Evolutionary conservation across 2,113 vertebrate species (phyloP).

Genomic region (Opisthocomus hoazin): DNA sequence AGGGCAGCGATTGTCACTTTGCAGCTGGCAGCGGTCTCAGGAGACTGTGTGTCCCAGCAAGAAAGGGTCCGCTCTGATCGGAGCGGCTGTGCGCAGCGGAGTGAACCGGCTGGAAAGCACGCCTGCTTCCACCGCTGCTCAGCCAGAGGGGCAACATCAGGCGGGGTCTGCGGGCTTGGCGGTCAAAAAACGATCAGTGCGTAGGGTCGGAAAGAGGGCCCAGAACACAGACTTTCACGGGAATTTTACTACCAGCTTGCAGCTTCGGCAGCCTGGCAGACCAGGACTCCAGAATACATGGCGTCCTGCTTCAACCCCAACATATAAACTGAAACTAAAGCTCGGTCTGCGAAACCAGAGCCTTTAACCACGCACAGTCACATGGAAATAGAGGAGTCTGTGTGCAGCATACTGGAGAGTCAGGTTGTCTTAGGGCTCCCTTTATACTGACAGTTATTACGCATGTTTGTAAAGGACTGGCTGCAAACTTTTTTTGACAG

Average conservation of each 20-base stretch:
- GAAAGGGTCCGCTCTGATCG: not conserved
- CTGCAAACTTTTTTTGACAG: not conserved
- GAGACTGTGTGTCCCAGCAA: not conserved
- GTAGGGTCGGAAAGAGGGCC: not conserved
- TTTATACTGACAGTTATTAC: not conserved
- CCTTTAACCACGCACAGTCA: not conserved
- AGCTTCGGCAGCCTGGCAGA: not conserved
- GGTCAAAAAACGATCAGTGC: too few species aligned
- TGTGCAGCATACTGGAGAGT: not conserved
- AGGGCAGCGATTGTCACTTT: not conserved
- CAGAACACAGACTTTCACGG: not conserved
- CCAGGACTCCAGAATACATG: not conserved
- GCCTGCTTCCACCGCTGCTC: not conserved
- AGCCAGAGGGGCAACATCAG: not conserved
- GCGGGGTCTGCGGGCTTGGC: rapidly evolving
- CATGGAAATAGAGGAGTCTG: too few species aligned
- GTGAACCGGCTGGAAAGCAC: not conserved
- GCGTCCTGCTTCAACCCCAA: not conserved
- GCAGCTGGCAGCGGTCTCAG: not conserved
- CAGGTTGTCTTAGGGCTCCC: not conserved
- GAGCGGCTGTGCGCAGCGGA: not conserved
- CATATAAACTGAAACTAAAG: not conserved
- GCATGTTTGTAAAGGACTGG: not conserved
- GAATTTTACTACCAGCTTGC: not conserved
- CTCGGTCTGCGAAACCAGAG: not conserved